Conservation (phyloP, 2,888 invertebrate genomes). For the Exephanes ischioxanthus region DNA sequence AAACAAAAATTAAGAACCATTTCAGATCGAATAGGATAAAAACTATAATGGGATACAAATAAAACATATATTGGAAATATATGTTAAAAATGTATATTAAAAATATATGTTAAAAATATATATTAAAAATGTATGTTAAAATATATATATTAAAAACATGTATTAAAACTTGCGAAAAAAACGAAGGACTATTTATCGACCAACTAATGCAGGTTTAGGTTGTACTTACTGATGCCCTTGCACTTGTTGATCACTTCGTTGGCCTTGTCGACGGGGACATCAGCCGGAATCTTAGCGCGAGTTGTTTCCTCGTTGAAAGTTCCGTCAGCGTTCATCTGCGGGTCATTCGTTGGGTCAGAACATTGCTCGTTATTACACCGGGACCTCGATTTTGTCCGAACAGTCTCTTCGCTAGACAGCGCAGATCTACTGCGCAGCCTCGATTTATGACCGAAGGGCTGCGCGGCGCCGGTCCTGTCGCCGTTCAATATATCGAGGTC, state of each 20-base stretch:
- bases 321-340: slow-evolving; percentile 76
- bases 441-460: neutral
- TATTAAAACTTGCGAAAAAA: neutral
- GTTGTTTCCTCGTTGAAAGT: slow-evolving; percentile 73
- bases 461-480: neutral
- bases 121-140: neutral
- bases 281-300: slow-evolving; percentile 72
- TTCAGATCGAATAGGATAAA: slow-evolving; percentile 1
- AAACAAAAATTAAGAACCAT: neutral
- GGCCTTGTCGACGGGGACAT: slow-evolving; percentile 70
- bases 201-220: neutral
- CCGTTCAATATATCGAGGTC: neutral
- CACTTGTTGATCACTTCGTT: slow-evolving; percentile 73
- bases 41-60: neutral
- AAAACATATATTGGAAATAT: neutral
- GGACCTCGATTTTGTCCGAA: neutral
- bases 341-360: neutral
- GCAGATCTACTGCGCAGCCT: neutral
- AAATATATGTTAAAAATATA: neutral
- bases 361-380: neutral
- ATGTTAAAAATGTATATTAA: neutral
- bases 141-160: neutral
- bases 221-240: slow-evolving; percentile 72
- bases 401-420: neutral
- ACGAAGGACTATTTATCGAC: neutral